Conservation (phyloP, 64 coral and sea anemone genomes). For the Trachythela sp. region DNA sequence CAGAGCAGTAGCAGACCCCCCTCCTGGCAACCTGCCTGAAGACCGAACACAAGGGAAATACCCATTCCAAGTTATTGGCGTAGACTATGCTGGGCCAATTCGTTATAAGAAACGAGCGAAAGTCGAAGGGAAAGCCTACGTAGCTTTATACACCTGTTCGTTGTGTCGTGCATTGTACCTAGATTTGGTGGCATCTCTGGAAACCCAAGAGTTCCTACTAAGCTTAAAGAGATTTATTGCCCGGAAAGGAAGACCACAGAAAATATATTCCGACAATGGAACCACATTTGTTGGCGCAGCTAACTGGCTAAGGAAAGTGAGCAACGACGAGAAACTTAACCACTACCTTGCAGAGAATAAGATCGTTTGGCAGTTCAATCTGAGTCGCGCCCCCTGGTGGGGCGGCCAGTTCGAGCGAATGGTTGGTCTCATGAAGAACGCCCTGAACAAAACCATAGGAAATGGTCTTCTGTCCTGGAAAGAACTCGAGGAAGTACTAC, state of each 20-base stretch:
- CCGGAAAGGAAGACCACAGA: not conserved
- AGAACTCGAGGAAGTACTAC: slow-evolving; percentile 6
- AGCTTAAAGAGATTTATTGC: slow-evolving; percentile 26
- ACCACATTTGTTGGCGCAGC: slow-evolving; percentile 18
- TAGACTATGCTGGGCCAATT: slow-evolving; percentile 35
- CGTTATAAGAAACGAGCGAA: too few relatives aligned
- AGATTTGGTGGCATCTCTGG: slow-evolving; percentile 14
- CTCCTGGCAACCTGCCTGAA: slow-evolving; percentile 17
- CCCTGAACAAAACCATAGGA: not conserved
- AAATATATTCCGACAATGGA: slow-evolving; percentile 36
- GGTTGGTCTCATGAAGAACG: not conserved
- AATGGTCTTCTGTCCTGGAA: not conserved
- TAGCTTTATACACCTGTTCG: slow-evolving; percentile 31
- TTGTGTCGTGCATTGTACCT: slow-evolving; percentile 1
- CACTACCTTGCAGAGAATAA: slow-evolving; percentile 32
- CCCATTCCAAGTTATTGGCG: not conserved
- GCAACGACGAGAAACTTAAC: slow-evolving; percentile 1
- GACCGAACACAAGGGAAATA: slow-evolving; percentile 6
- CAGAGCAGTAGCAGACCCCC: not conserved
- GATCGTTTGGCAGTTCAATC: slow-evolving; percentile 37
- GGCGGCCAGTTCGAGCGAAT: slow-evolving; percentile 38
- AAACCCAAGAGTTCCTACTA: slow-evolving; percentile 17
- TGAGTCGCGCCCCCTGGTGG: slow-evolving; percentile 31
- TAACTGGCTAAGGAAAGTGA: slow-evolving; percentile 26
- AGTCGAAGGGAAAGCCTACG: slow-evolving; percentile 25